Evolutionary conservation across 2,888 invertebrate genomes (phyloP).

Genomic region (Fragum fragum): DNA sequence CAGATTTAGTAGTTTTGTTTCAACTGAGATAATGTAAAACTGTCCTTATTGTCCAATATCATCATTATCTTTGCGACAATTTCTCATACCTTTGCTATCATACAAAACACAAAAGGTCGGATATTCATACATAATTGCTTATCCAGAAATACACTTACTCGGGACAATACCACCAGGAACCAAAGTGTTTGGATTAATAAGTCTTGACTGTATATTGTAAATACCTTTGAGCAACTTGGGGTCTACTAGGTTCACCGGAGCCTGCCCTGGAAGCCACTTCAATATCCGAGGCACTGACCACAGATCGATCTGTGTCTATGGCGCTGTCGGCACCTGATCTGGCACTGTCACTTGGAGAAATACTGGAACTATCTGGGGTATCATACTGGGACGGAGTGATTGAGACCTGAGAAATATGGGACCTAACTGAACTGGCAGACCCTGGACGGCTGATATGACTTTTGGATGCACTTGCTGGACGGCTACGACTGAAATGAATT

Average conservation of each 20-base stretch:
- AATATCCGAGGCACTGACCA: slow-evolving; percentile 56
- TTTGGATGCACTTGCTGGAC: slow-evolving; percentile 66
- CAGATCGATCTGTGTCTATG: slow-evolving; percentile 57
- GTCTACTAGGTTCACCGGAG: slow-evolving; percentile 48
- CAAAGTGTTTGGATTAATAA: no score
- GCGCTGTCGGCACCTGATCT: slow-evolving; percentile 38
- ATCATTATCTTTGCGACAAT: no score
- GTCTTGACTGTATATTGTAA: no score
- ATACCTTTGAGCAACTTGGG: slow-evolving; percentile 51
- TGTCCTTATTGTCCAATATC: no score
- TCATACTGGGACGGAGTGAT: slow-evolving; percentile 23
- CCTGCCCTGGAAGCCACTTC: slow-evolving; percentile 45
- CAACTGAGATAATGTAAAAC: no score
- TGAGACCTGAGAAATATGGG: slow-evolving; percentile 16
- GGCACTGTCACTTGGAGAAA: slow-evolving; percentile 34
- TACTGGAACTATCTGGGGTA: slow-evolving; percentile 14
- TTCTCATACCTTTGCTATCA: no score
- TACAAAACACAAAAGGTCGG: no score
- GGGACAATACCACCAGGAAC: no score
- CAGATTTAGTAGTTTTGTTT: no score
- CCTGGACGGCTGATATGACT: slow-evolving; percentile 58
- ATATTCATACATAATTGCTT: no score
- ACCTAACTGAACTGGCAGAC: slow-evolving; percentile 49
- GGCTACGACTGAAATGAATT: slow-evolving; percentile 58
- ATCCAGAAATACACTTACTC: no score